Percentiles rank a stretch among this genome's conserved stretches.
Evolutionary conservation across 2,113 vertebrate genomes (phyloP).

Genomic region (Phalacrocorax brasilianus): DNA sequence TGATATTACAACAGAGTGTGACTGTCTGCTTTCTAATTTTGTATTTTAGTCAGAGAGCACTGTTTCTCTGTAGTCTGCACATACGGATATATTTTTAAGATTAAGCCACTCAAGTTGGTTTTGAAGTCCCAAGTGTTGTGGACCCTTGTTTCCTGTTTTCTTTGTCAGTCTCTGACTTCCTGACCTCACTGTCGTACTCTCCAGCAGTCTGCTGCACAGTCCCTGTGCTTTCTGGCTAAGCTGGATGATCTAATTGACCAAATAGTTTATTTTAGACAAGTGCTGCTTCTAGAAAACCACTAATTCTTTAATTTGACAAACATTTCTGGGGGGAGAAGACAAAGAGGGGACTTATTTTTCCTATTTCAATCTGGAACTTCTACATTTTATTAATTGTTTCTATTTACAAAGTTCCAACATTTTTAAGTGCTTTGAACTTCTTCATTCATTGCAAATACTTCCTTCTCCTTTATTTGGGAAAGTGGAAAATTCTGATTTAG

Average conservation of each 20-base stretch:
- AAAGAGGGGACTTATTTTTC: not conserved
- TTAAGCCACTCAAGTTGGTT: not conserved
- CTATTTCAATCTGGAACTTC: not conserved
- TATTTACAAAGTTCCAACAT: not conserved
- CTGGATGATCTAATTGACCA: not conserved
- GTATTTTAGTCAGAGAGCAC: not conserved
- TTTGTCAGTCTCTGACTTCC: not conserved
- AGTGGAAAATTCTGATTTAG: not conserved
- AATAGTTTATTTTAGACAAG: not conserved
- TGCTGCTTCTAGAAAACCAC: not conserved
- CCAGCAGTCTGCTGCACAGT: not conserved
- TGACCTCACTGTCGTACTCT: not conserved
- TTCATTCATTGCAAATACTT: not conserved
- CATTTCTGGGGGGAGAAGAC: not conserved
- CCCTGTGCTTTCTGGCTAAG: not conserved
- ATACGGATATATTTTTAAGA: not conserved
- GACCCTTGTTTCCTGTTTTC: not conserved
- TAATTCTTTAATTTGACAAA: not conserved
- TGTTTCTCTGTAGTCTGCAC: not conserved
- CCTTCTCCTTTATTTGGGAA: not conserved
- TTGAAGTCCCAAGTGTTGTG: not conserved
- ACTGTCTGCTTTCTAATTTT: not conserved
- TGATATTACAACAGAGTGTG: not conserved
- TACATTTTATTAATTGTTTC: not conserved
- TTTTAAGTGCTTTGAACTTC: not conserved